phyloP scores from a whole-genome alignment of 2,113 vertebrate genomes.

The Apaloderma vittatum region DNA sequence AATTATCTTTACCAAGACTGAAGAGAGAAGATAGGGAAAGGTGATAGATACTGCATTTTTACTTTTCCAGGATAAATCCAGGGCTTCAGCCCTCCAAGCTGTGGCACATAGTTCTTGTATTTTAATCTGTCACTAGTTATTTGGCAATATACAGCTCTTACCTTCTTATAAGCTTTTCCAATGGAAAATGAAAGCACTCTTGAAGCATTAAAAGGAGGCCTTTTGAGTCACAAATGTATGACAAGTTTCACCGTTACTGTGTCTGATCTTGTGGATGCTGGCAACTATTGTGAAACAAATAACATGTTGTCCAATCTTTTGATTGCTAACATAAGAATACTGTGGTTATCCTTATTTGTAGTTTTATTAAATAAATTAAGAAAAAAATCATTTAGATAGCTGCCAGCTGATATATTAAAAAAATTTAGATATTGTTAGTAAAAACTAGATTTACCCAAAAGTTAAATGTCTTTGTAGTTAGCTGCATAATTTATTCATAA shows the following conservation, averaged over 20 bases:
- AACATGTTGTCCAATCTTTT: not conserved
- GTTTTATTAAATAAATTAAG: not conserved
- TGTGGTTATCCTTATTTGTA: not conserved
- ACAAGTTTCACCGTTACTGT: not conserved
- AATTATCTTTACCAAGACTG: not conserved
- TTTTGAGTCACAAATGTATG: not conserved
- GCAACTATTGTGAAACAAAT: slow-evolving; percentile 5
- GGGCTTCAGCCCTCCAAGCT: not conserved
- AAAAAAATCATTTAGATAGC: not conserved
- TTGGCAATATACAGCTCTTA: not conserved
- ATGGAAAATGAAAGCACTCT: not conserved
- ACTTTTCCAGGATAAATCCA: not conserved
- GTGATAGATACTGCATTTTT: not conserved
- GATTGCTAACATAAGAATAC: not conserved
- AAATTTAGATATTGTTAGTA: not conserved
- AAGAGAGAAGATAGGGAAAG: not conserved
- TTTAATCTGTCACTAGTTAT: not conserved
- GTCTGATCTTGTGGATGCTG: not conserved
- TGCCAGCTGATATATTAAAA: not conserved
- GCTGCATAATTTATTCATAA: slow-evolving; percentile 53
- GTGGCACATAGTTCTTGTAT: not conserved
- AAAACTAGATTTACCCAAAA: slow-evolving; percentile 13
- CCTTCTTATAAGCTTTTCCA: not conserved
- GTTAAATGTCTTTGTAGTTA: slow-evolving; percentile 38
- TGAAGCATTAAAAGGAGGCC: not conserved